Evolutionary conservation across 2,888 invertebrate genomes (phyloP).

Genomic region (Chymomyza procnemis): DNA sequence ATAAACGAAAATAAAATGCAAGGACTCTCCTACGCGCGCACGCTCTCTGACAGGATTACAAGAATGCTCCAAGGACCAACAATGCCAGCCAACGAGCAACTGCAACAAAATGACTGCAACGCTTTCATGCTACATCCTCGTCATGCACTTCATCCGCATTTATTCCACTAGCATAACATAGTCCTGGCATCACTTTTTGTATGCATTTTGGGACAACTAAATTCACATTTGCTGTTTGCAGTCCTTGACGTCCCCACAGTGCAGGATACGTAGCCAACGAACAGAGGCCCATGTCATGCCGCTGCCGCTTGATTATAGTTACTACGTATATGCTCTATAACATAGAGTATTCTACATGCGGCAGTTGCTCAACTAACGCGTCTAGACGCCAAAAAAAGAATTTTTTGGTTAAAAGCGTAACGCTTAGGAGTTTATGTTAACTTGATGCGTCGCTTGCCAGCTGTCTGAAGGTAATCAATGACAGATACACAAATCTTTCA

Average conservation of each 20-base stretch:
- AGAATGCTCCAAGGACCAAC: constrained; percentile 66
- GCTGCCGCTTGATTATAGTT: background rate
- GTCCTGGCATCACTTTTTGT: background rate
- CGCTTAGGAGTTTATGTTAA: no score
- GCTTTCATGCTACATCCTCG: constrained; percentile 20
- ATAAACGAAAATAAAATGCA: constrained; percentile 75
- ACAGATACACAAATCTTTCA: no score
- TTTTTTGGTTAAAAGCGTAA: no score
- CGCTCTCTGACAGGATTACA: constrained; percentile 67
- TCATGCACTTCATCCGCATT: constrained; percentile 11
- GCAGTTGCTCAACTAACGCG: no score
- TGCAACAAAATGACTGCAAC: constrained; percentile 28
- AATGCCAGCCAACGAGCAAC: constrained; percentile 29
- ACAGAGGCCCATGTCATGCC: background rate
- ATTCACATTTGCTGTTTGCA: constrained; percentile 59
- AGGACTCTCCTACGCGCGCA: constrained; percentile 51
- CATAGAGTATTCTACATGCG: background rate
- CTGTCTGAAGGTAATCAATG: no score
- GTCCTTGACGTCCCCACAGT: constrained; percentile 6
- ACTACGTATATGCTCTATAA: background rate
- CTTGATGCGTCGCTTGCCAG: no score
- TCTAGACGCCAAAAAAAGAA: background rate
- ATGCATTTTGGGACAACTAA: constrained; percentile 53
- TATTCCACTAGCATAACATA: constrained; percentile 29
- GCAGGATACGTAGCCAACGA: constrained; percentile 1